Evolutionary conservation across 2,888 invertebrate species (phyloP).

Genomic region (Pristionchus arcanus): DNA sequence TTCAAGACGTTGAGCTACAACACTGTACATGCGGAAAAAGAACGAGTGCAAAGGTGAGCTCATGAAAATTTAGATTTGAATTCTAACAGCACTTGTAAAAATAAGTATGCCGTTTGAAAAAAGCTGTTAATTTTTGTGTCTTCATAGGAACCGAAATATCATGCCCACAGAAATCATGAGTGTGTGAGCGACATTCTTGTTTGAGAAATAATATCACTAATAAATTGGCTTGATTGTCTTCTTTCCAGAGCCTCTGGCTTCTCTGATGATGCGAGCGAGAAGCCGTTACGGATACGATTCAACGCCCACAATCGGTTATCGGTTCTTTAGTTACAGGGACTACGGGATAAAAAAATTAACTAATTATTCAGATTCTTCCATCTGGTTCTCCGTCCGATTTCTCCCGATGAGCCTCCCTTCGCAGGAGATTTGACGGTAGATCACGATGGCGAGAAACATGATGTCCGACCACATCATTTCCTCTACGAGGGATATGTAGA

Average conservation of each 20-base stretch:
- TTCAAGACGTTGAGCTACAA: slow-evolving; percentile 75
- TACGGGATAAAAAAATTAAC: no score
- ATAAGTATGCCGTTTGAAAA: no score
- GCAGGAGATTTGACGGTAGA: slow-evolving; percentile 71
- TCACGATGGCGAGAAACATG: slow-evolving; percentile 72
- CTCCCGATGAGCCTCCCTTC: slow-evolving; percentile 62
- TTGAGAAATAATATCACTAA: neutral
- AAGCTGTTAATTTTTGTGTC: no score
- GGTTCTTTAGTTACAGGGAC: no score
- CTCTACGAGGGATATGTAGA: slow-evolving; percentile 74
- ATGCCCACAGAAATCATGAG: neutral
- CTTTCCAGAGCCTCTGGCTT: slow-evolving; percentile 50
- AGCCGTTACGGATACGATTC: slow-evolving; percentile 66
- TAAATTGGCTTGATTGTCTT: slow-evolving; percentile 16
- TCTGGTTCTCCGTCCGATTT: slow-evolving; percentile 71
- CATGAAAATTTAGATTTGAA: neutral
- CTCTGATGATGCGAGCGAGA: slow-evolving; percentile 39
- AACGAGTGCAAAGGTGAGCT: slow-evolving; percentile 28
- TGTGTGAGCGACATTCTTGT: neutral
- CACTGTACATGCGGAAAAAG: slow-evolving; percentile 56
- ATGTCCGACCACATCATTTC: slow-evolving; percentile 73
- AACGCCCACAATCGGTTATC: slow-evolving; percentile 70
- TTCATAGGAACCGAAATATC: no score
- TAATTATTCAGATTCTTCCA: slow-evolving; percentile 73
- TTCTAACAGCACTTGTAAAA: neutral